A percentile compares a stretch with the other conserved stretches of the same genome.
Evolutionary conservation across 2,113 vertebrate species (phyloP).

Genomic region (Perca flavescens): DNA sequence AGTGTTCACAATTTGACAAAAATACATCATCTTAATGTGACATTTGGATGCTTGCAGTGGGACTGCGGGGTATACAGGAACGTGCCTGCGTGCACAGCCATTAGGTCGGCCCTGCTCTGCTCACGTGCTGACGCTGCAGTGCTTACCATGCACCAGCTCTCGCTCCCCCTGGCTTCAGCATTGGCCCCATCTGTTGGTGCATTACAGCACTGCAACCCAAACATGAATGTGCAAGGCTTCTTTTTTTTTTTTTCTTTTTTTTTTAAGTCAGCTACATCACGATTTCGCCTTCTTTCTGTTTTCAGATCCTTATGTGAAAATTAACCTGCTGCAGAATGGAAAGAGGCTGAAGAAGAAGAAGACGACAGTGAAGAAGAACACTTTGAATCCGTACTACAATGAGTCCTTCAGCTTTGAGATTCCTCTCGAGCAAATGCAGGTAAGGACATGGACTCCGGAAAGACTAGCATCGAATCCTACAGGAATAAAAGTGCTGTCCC

Average conservation of each 20-base stretch:
- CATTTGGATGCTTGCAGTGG: slow-evolving; percentile 24
- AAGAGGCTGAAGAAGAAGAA: slow-evolving; percentile 99
- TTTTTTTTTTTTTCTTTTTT: slow-evolving; percentile 17
- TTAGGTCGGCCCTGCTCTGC: slow-evolving; percentile 62
- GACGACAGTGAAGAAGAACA: slow-evolving; percentile 98
- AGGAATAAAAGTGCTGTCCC: neutral
- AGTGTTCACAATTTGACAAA: neutral
- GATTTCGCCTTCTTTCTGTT: neutral
- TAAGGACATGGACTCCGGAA: slow-evolving; percentile 53
- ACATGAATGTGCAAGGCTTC: neutral
- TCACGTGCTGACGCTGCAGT: slow-evolving; percentile 82
- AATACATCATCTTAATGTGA: neutral
- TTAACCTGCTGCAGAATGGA: slow-evolving; percentile 96
- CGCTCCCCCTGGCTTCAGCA: slow-evolving; percentile 31
- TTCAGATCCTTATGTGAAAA: slow-evolving; percentile 97
- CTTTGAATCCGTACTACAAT: slow-evolving; percentile 97
- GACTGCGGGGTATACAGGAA: slow-evolving; percentile 31
- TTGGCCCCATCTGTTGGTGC: slow-evolving; percentile 76
- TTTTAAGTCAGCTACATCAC: neutral
- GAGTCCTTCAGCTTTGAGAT: slow-evolving; percentile 99
- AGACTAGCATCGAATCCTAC: neutral
- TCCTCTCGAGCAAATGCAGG: slow-evolving; percentile 98
- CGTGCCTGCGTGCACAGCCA: slow-evolving; percentile 55
- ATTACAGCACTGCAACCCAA: slow-evolving; percentile 52
- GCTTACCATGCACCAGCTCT: slow-evolving; percentile 53